phyloP scores from a whole-genome alignment of 2,888 invertebrate species.

The Frankliniella intonsa region DNA sequence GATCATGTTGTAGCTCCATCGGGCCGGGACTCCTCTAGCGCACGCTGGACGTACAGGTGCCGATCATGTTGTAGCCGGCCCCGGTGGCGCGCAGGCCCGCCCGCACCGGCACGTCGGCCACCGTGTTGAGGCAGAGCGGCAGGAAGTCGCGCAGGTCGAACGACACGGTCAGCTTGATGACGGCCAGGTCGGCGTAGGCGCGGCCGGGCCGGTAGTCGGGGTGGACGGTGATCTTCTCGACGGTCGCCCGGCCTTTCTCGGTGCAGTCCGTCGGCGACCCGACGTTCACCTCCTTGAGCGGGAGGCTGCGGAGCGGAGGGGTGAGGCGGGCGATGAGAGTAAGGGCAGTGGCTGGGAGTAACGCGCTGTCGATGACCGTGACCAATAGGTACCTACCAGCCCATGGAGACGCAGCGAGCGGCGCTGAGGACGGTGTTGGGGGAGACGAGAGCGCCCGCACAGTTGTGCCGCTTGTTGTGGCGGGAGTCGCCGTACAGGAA shows the following conservation, averaged over 20 bases:
- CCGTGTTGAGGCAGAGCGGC: slow-evolving; percentile 8
- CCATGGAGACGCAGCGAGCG: background rate
- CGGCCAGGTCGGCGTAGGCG: background rate
- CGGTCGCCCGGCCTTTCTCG: background rate
- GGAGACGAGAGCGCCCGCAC: background rate
- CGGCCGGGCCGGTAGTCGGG: background rate
- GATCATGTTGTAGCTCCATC: background rate
- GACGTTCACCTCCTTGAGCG: background rate
- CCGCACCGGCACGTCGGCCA: background rate
- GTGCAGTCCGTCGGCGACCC: background rate
- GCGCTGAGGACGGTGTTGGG: slow-evolving; percentile 3
- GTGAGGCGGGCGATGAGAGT: background rate
- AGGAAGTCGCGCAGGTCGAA: background rate
- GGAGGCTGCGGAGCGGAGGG: background rate
- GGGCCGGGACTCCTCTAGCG: background rate
- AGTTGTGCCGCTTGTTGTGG: background rate
- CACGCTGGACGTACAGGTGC: background rate
- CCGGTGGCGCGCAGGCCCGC: background rate
- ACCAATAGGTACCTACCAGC: background rate
- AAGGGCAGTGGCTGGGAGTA: too few relatives aligned
- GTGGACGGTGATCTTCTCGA: background rate
- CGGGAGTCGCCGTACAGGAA: background rate
- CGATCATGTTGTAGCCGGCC: background rate
- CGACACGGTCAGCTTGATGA: background rate
- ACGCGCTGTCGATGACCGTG: too few relatives aligned